Percentiles rank a stretch among this genome's conserved stretches.
phyloP scores from a whole-genome alignment of 1,140 invertebrate genomes.

The Bilobella aurantiaca region DNA sequence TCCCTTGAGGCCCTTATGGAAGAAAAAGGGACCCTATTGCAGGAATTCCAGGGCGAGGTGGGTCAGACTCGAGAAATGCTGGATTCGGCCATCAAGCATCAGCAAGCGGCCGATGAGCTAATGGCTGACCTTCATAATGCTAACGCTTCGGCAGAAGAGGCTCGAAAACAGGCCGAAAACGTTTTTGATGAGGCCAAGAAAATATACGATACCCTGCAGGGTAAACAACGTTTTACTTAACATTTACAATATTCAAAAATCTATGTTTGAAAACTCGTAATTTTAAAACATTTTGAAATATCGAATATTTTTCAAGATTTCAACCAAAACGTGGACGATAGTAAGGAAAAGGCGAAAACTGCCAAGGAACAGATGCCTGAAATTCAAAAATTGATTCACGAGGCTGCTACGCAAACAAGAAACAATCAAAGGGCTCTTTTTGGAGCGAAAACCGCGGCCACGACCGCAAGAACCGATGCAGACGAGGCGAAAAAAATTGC shows the following conservation, averaged over 20 bases:
- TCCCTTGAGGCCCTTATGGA: conserved; percentile 54
- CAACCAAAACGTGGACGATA: conserved; percentile 74
- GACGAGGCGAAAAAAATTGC: conserved; percentile 63
- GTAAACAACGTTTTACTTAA: conserved; percentile 48
- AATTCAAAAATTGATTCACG: conserved; percentile 52
- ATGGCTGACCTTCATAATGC: conserved; percentile 59
- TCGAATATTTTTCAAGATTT: conserved; percentile 53
- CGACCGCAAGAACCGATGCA: conserved; percentile 61
- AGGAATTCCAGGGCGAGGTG: conserved; percentile 52
- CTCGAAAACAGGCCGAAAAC: conserved; percentile 68
- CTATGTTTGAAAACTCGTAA: background rate
- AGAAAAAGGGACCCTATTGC: conserved; percentile 47
- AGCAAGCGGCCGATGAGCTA: conserved; percentile 53
- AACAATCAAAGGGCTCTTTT: conserved; percentile 49
- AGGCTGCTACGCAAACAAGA: conserved; percentile 51
- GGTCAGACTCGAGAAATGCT: conserved; percentile 45
- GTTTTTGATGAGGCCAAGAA: conserved; percentile 76
- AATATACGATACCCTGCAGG: conserved; percentile 69
- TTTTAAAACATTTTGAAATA: background rate
- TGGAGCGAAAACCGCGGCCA: conserved; percentile 66
- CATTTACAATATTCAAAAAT: too few relatives aligned
- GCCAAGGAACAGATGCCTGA: conserved; percentile 52
- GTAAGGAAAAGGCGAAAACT: conserved; percentile 56
- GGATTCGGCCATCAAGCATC: conserved; percentile 46
- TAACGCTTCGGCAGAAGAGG: conserved; percentile 61